Evolutionary conservation across 2,797 vertebrate genomes (phyloP).

Genomic region (Alexandromys oeconomus): DNA sequence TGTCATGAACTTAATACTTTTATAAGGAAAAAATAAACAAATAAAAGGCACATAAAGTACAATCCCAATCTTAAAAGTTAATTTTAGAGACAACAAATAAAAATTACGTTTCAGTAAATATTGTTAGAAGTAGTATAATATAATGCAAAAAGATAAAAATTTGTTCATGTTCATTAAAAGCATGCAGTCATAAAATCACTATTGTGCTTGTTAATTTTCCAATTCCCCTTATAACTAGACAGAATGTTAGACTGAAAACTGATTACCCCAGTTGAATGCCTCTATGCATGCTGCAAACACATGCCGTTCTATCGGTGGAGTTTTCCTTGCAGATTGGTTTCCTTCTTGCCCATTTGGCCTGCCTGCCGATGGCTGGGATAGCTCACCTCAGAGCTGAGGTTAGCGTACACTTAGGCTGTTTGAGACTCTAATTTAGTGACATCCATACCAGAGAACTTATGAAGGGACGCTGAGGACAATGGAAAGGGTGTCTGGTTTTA

Average conservation of each 20-base stretch:
- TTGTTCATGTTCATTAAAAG: background rate
- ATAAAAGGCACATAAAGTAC: background rate
- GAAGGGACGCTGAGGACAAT: background rate
- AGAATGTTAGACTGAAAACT: background rate
- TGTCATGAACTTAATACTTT: background rate
- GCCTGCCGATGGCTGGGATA: background rate
- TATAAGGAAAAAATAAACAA: background rate
- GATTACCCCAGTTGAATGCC: background rate
- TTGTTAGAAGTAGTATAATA: background rate
- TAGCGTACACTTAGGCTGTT: background rate
- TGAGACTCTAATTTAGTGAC: constrained; percentile 24
- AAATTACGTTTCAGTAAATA: constrained; percentile 19
- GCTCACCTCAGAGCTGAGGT: background rate
- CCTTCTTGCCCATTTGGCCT: background rate
- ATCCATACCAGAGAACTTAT: background rate
- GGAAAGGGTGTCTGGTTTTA: background rate
- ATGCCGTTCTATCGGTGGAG: background rate
- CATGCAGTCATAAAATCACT: background rate
- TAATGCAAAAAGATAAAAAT: constrained; percentile 2
- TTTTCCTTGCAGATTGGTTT: background rate
- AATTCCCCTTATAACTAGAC: constrained; percentile 13
- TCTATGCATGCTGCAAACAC: background rate
- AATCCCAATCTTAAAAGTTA: constrained; percentile 1
- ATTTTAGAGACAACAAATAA: constrained; percentile 52
- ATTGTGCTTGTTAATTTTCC: background rate